Evolutionary conservation across 2,113 vertebrate genomes (phyloP).

Genomic region (Tiliqua scincoides): DNA sequence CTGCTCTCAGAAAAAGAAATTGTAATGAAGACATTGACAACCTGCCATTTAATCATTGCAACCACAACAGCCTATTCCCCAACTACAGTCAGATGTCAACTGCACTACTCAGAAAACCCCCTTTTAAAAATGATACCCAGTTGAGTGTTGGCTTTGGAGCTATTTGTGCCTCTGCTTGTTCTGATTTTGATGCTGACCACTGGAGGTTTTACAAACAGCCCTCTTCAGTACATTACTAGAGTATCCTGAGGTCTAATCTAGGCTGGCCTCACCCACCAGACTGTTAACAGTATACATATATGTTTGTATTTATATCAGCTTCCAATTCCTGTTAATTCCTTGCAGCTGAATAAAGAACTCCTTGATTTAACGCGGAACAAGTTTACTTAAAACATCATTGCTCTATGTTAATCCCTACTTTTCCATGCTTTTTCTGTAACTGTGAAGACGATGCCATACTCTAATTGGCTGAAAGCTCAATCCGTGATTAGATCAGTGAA

Average conservation of each 20-base stretch:
- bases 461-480: too few species aligned
- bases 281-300: too few species aligned
- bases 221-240: neutral
- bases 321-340: neutral
- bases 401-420: neutral
- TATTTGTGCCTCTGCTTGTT: too few species aligned
- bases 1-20: conserved; percentile 11
- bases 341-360: neutral
- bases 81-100: conserved; percentile 33
- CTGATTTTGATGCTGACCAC: neutral
- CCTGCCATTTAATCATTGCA: conserved; percentile 32
- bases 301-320: neutral
- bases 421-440: neutral
- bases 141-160: too few species aligned
- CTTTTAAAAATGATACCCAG: neutral
- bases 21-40: conserved; percentile 6
- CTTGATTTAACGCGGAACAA: neutral
- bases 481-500: neutral
- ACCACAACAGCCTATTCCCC: conserved; percentile 3
- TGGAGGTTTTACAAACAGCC: neutral
- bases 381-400: neutral
- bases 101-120: neutral
- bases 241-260: too few species aligned
- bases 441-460: neutral
- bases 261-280: neutral